phyloP scores from a whole-genome alignment of 1,140 invertebrate genomes.

The Triops longicaudatus region DNA sequence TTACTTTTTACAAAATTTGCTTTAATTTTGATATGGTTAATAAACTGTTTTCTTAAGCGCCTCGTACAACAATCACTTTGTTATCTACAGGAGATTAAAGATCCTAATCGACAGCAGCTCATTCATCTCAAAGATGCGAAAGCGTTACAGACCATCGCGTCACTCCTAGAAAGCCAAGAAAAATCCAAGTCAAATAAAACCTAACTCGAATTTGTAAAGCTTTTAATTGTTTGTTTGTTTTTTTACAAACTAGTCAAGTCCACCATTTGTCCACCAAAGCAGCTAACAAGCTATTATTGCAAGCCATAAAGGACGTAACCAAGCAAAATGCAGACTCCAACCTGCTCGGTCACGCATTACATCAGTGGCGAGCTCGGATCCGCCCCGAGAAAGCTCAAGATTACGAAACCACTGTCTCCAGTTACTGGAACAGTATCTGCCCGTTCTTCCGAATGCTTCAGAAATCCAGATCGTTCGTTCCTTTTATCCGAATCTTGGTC shows the following conservation, averaged over 20 bases:
- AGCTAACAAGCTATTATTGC: background rate
- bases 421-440: background rate
- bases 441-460: background rate
- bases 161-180: background rate
- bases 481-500: background rate
- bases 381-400: background rate
- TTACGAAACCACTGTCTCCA: background rate
- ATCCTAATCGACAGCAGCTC: background rate
- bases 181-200: background rate
- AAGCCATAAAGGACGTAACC: background rate
- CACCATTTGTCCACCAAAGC: background rate
- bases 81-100: background rate
- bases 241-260: background rate
- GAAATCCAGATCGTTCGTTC: background rate
- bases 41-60: too few species aligned
- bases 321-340: background rate
- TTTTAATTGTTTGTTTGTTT: background rate
- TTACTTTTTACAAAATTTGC: too few species aligned
- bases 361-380: background rate
- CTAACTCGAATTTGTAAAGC: background rate
- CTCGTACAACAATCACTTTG: too few species aligned
- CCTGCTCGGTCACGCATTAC: background rate
- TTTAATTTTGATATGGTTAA: too few species aligned
- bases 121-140: background rate
- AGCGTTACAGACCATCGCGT: background rate